Evolutionary conservation across 2,113 vertebrate genomes (phyloP), one percentile per base, ranked within the genome.

Genomic region (Baryphthengus martii): DNA sequence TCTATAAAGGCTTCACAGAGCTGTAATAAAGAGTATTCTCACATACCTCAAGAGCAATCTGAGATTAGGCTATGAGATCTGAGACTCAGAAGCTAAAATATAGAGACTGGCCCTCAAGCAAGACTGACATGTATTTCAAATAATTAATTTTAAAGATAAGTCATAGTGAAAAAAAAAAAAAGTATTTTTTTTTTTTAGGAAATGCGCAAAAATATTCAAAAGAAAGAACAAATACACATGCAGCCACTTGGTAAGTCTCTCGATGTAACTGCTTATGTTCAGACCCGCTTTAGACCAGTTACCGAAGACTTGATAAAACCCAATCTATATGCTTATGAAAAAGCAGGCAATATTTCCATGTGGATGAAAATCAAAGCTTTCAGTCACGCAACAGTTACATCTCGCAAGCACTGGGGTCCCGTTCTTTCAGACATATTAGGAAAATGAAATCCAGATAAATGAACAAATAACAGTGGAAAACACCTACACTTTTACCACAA

Each of bases 1-100:
- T 89, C 84, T 85, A 96, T 73, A 95, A 66, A 95, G 59, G 47
- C 89, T 95, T 94, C 77, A 58, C 35, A 93, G 74, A 89, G 66
- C 87, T 85, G 84, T 75, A 95, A 82, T 65, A 67, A 94, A 91
- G 81, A 75, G 7, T n/a, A 39, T 91, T 95, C 84, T 78, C 80
- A 93, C 49, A 76, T 16, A 78, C 76, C 55, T 90, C 72, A 85
- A 94, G 90, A 92, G 85, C 62, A 78, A 75, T 90, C 72, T 89
- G 25, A 93, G 62, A 94, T 75, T 47, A 56, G 53, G 61, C 61
- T 75, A 59, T 19, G 31, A 59, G 53, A 90, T 76, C 39, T 6
- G 6, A 93, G 77, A 61, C 44, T 71, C 65, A 72, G 29, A 95
- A 90, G 73, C 44, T 88, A 87, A 94, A 92, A 87, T 45, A 63